Conservation (phyloP, 2,888 invertebrate genomes). For the Macropis europaea region DNA sequence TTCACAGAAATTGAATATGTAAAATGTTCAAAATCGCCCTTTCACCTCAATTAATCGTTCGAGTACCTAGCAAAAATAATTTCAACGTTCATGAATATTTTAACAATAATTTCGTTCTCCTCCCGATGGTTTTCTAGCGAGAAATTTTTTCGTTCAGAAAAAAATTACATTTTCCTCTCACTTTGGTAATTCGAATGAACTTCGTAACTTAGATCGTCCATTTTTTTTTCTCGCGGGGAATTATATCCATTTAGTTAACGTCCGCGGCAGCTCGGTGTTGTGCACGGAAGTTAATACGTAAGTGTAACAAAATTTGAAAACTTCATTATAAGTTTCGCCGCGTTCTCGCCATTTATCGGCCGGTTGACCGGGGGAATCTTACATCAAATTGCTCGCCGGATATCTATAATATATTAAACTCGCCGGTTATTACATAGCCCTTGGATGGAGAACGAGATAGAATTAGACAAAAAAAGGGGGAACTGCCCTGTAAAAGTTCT, state of each 20-base stretch:
- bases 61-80: background rate
- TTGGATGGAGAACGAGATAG: background rate
- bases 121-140: background rate
- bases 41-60: background rate
- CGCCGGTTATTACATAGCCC: slow-evolving; percentile 14
- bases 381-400: slow-evolving; percentile 1
- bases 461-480: background rate
- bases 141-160: background rate
- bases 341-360: slow-evolving; percentile 11
- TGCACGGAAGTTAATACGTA: slow-evolving; percentile 1
- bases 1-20: background rate
- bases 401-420: background rate
- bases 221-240: background rate
- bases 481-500: background rate
- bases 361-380: background rate
- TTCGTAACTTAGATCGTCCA: slow-evolving; percentile 8
- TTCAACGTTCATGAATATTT: background rate
- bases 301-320: slow-evolving; percentile 36
- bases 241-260: slow-evolving; percentile 26
- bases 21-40: no score
- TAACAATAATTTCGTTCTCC: slow-evolving; percentile 8
- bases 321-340: slow-evolving; percentile 23
- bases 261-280: background rate
- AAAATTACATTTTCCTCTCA: background rate
- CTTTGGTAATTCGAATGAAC: slow-evolving; percentile 3